Evolutionary conservation across 2,797 vertebrate species (phyloP), one percentile per base, ranked within the genome.

Genomic region (Ara ararauna): DNA sequence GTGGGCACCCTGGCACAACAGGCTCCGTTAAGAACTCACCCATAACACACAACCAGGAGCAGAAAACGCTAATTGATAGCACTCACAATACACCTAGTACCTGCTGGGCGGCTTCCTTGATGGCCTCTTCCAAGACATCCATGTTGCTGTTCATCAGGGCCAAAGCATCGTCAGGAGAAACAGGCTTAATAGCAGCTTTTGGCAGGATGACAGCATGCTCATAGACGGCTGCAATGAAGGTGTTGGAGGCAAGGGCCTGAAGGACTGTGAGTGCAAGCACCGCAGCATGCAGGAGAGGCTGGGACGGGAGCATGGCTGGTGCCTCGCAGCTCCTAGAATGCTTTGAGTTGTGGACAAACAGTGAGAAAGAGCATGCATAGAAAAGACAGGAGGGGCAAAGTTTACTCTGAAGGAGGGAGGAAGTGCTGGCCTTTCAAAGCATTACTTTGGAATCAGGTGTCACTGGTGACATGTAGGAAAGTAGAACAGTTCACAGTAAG

Each of bases 101-200:
- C 97, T 97, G 64, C 32, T 53, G 85, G 70, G 97, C 95, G 2
- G 98, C 98, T 73, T 82, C 54, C 80, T 89, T 90, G 76, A 97
- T 44, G 45, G 97, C 98, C 14, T 48, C 84, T 94, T 98, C 98
- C 86, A 98, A 83, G 74, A 98, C 38, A 60, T 97, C 96, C 85
- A 98, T 94, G 72, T 98, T 98, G 72, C 66, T 96, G 82, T 97
- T 96, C 97, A 98, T 98, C 70, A 97, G 77, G 53, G 91, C 89
- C 90, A 98, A 89, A 66, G 96, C 42, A 42, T 42, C 42, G 7
- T 42, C 42, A 42, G 42, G 42, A 42, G 42, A 42, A 42, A 42
- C 42, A 42, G 42, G 42, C 16, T 42, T 42, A 42, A 42, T 42
- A 42, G 42, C 42, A 42, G 42, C 42, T 42, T 42, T 42, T 42